Evolutionary conservation across 2,113 vertebrate species (phyloP).

Genomic region (Sialia sialis): DNA sequence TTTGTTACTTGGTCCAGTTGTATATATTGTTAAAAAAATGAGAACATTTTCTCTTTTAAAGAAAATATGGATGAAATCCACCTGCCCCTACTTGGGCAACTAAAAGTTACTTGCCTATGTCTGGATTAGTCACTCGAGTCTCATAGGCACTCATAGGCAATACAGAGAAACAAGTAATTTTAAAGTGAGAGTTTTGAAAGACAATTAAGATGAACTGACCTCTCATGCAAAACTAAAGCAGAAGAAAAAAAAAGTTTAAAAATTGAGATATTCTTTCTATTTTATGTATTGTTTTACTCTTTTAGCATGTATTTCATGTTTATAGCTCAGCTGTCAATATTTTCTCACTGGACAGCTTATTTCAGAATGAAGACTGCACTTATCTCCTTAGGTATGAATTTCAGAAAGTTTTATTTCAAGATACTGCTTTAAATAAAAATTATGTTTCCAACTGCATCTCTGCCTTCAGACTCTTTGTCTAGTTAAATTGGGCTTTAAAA

Average conservation of each 20-base stretch:
- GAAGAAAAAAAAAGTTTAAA: neutral
- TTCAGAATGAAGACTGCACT: neutral
- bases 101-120: neutral
- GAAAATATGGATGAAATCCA: neutral
- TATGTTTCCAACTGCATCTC: neutral
- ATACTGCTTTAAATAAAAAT: neutral
- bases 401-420: neutral
- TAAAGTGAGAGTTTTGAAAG: neutral
- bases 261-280: neutral
- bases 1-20: neutral
- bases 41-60: neutral
- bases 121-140: neutral
- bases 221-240: neutral
- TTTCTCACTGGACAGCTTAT: neutral
- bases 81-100: neutral
- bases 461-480: neutral
- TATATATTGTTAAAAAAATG: neutral
- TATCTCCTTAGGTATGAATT: neutral
- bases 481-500: neutral
- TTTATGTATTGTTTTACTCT: neutral
- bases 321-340: neutral
- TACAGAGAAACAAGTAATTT: neutral
- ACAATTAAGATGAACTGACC: neutral
- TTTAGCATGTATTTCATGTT: neutral
- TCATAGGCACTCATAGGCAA: neutral